These are phyloP conservation scores for Tragelaphus strepsiceros DNA, from an alignment of 2,113 vertebrate species.

Conservation along the genomic window DNA sequence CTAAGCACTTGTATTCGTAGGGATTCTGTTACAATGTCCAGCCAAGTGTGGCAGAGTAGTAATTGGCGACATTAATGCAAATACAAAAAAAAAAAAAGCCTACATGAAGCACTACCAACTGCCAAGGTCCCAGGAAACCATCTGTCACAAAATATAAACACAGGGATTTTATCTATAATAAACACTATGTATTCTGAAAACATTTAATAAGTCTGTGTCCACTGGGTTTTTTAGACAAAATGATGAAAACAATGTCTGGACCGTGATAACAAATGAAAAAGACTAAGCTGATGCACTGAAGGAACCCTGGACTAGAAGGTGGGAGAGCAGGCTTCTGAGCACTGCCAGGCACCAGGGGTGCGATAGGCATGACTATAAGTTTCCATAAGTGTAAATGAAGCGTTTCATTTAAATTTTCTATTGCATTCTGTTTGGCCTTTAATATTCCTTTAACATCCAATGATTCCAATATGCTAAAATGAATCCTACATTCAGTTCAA, in stretches of 20 bases:
- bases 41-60: background rate
- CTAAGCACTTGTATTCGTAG: background rate
- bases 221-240: background rate
- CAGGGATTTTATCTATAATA: background rate
- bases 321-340: no score
- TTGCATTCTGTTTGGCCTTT: background rate
- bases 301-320: accelerated
- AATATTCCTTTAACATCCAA: background rate
- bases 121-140: background rate
- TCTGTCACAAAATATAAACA: conserved; percentile 19
- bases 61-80: background rate
- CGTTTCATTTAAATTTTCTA: background rate
- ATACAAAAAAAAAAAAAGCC: background rate
- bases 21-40: background rate
- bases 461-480: background rate
- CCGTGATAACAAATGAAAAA: background rate
- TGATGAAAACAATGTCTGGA: background rate
- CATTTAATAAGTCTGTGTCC: background rate
- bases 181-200: background rate
- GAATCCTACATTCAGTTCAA: background rate
- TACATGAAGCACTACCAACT: background rate
- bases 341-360: accelerated
- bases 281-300: background rate
- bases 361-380: no score
- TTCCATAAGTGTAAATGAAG: background rate